Base-by-base conservation (phyloP, 1,140 invertebrate genomes). In the Ceratoteleas bidentatus region DNA sequence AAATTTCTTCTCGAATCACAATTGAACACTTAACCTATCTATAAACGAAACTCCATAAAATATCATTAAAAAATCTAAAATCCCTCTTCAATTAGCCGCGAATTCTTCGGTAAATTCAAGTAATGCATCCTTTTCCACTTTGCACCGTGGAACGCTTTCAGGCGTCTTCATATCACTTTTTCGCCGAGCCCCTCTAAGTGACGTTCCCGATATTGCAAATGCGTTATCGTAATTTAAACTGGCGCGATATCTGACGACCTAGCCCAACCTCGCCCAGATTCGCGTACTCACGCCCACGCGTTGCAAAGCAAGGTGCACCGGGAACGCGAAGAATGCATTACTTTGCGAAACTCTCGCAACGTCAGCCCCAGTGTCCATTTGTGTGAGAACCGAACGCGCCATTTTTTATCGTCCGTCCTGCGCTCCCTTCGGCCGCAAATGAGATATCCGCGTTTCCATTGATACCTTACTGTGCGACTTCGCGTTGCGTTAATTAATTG, bases 211-310 rank as follows among this genome's bases (percentile, higher is more conserved):
- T 24, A 24, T 24, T 24, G 24, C 24, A 24, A 24, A 4, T 24
- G 24, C 24, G 24, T 24, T 24, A 24, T 24, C 24, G 24, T 24
- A 24, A 40, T 45, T 45, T 45, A 13, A 45, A 45, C 43, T 45
- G 43, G 57, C 68, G 73, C 43, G 64, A 57, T 68, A 58, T 72
- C 54, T 72, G 60, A 14, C 52, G 83, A 80, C 83, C 76, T 83
- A 83, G 72, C 80, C 79, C 73, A 85, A 82, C 83, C 83, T 84
- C 79, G 64, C 72, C 80, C 79, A 79, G 80, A 76, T 82, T 72
- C 52, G 68, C 52, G 77, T 45, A 72, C 72, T 52, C 61, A 82
- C 83, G 50, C 83, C 83, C 80, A 85, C 80, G 83, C 75, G 50
- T 15, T 43, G 38, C 72, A 36, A 68, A 16, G 73, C 76, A 81